Evolutionary conservation across 2,797 vertebrate species (phyloP), one percentile per base, ranked within the genome.

Genomic region (Delichon dasypus): DNA sequence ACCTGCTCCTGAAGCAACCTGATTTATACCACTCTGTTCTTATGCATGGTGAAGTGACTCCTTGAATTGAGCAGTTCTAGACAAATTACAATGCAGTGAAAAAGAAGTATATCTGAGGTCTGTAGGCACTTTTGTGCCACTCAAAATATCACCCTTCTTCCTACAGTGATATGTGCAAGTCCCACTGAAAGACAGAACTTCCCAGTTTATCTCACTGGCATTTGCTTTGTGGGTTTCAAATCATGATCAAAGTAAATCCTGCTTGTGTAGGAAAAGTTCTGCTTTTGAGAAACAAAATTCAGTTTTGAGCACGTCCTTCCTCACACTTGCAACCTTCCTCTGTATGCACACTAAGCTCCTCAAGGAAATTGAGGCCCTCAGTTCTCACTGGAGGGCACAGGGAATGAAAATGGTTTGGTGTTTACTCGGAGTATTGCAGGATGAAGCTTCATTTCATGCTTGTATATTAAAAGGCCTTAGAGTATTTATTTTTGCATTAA

Each of bases 401-500:
- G 12, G 73, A 30, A 62, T 57, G 23, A 60, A 87, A 70, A 82
- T 38, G 23, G 1, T 73, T 70, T 21, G 7, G 17, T 23, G 18
- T 93, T 91, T 91, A 16, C 72, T 80, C 61, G 23, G 42, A 61
- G 5, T 40, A 42, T 34, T 70, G 64, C 34, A 86, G 48, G 51
- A 79, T 72, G 72, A 87, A 45, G 10, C 61, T 18, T 85, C 29
- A n/a, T 77, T 86, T 91, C 54, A 45, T 32, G 5, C 44, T 73
- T 45, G 16, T 66, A 20, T 73, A 86, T 93, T 90, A 81, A 86
- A 90, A 84, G 27, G 14, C n/a, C 25, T 91, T 68, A 27, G 81
- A 90, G 47, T 91, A 70, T 84, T 94, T 95, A 80, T 36, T 92
- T 93, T 96, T 67, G 47, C 38, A 93, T 94, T 81, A 90, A 75